Conservation (phyloP, 2,888 invertebrate genomes). For the Cataglyphis rosenhaueri region DNA sequence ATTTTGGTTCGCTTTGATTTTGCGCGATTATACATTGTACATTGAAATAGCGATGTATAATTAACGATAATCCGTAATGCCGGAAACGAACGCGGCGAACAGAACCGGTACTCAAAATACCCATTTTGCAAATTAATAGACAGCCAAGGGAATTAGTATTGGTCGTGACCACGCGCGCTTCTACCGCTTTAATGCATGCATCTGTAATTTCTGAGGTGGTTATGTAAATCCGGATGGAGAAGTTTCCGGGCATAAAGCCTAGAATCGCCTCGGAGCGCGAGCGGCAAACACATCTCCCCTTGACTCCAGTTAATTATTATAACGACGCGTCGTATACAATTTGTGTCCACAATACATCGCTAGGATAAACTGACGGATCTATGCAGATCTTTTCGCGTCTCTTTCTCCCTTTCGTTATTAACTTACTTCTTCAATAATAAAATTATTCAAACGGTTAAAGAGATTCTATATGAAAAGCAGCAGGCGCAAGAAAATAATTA, state of each 20-base stretch:
- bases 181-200: constrained; percentile 69
- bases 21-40: constrained; percentile 31
- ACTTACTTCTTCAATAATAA: constrained; percentile 21
- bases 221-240: constrained; percentile 78
- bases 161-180: constrained; percentile 23
- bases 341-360: constrained; percentile 53
- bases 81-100: constrained; percentile 46
- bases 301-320: constrained; percentile 73
- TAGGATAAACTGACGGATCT: constrained; percentile 48
- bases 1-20: neutral
- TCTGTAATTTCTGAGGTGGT: constrained; percentile 78
- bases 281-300: constrained; percentile 63
- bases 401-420: constrained; percentile 7
- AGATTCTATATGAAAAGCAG: constrained; percentile 10
- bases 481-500: constrained; percentile 6
- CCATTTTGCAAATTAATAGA: constrained; percentile 61
- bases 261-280: constrained; percentile 50
- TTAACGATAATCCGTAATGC: constrained; percentile 50
- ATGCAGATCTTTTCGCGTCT: constrained; percentile 13
- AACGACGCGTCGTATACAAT: constrained; percentile 62
- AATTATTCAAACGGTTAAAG: constrained; percentile 25
- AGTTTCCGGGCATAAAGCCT: constrained; percentile 72
- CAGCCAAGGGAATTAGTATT: constrained; percentile 57
- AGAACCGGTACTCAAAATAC: constrained; percentile 43
- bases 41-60: constrained; percentile 22